A percentile compares a stretch with the other conserved stretches of the same genome.
Conservation (phyloP, 2,113 vertebrate species). For the Campylomormyrus tamandua region DNA sequence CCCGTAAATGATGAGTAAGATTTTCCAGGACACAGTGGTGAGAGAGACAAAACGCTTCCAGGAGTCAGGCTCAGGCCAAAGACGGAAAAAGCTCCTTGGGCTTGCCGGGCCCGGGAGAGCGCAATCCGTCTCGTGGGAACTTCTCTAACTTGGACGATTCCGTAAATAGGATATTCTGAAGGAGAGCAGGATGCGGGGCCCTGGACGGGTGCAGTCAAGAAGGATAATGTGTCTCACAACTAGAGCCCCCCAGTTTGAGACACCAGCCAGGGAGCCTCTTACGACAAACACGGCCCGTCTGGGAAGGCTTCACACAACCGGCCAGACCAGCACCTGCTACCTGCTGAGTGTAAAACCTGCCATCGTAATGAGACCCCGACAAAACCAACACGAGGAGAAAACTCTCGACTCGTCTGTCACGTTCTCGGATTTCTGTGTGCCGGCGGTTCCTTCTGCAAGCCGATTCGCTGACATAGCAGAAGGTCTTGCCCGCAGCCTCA, state of each 20-base stretch:
- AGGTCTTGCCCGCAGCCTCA: constrained; percentile 11
- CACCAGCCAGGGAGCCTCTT: background rate
- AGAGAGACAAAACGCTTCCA: constrained; percentile 23
- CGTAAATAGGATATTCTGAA: constrained; percentile 36
- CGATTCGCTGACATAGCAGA: background rate
- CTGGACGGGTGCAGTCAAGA: background rate
- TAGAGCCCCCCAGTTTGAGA: background rate
- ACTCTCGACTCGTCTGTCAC: background rate
- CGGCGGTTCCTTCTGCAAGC: background rate
- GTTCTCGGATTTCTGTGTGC: background rate
- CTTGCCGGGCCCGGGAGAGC: constrained; percentile 36
- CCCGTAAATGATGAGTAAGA: background rate
- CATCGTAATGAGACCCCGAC: background rate
- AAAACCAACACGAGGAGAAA: background rate
- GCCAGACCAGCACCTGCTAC: background rate
- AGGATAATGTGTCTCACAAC: background rate
- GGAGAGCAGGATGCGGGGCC: constrained; percentile 23
- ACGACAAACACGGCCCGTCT: background rate
- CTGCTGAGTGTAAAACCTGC: background rate
- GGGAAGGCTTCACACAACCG: background rate
- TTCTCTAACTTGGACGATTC: constrained; percentile 49
- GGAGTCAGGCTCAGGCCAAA: constrained; percentile 31
- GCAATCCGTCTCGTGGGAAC: constrained; percentile 47
- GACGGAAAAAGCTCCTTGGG: constrained; percentile 38
- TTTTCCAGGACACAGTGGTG: background rate